A percentile compares a stretch with the other conserved stretches of the same genome.
These are phyloP conservation scores for Eristalinus aeneus DNA, from an alignment of 2,888 invertebrate species.

Conservation along the genomic window DNA sequence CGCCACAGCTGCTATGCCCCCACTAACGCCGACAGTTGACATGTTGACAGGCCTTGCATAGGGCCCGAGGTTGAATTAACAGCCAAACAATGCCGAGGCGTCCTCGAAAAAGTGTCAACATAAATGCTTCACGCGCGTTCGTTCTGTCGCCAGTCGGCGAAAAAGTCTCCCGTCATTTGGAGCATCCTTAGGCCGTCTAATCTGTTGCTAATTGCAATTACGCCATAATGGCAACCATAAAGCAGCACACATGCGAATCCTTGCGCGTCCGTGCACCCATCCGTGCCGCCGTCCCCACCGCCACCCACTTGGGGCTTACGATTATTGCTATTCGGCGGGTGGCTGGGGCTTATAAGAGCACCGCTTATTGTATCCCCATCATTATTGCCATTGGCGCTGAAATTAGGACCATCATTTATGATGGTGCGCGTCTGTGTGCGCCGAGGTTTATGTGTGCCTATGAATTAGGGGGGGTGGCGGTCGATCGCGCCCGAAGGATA, in stretches of 20 bases:
- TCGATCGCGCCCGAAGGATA: slow-evolving; percentile 31
- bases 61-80: background rate
- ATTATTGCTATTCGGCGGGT: slow-evolving; percentile 55
- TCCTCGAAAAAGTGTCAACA: slow-evolving; percentile 9
- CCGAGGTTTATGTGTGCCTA: background rate
- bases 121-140: slow-evolving; percentile 27
- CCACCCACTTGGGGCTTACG: slow-evolving; percentile 45
- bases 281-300: background rate
- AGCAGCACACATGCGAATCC: slow-evolving; percentile 25
- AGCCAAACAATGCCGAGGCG: slow-evolving; percentile 24
- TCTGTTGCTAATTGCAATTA: slow-evolving; percentile 59
- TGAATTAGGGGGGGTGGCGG: slow-evolving; percentile 33
- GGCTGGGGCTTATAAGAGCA: slow-evolving; percentile 52
- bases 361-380: slow-evolving; percentile 61
- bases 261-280: slow-evolving; percentile 12
- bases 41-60: slow-evolving; percentile 42
- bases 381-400: slow-evolving; percentile 65
- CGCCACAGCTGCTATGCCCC: background rate
- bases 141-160: background rate
- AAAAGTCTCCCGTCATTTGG: slow-evolving; percentile 8
- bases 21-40: slow-evolving; percentile 37
- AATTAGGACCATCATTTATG: slow-evolving; percentile 63
- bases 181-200: slow-evolving; percentile 18
- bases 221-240: slow-evolving; percentile 52
- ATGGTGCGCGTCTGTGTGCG: background rate